Conservation (phyloP, 2,113 vertebrate species). For the Alces alces region DNA sequence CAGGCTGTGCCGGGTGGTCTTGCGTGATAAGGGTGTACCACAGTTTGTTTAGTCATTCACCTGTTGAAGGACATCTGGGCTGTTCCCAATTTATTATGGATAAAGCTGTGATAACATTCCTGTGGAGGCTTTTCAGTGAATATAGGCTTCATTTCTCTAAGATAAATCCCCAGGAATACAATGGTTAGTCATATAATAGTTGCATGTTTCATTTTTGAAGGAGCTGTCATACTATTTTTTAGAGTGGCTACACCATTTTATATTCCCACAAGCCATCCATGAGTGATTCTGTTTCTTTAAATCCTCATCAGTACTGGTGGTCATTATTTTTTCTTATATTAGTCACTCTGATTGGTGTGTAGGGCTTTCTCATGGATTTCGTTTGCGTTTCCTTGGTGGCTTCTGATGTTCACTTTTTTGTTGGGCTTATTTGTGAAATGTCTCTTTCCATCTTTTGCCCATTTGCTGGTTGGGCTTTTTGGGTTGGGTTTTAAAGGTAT, state of each 20-base stretch:
- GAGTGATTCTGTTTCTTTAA: not conserved
- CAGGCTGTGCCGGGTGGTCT: not conserved
- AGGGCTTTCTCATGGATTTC: not conserved
- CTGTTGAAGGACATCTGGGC: not conserved
- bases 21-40: not conserved
- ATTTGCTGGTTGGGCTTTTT: not conserved
- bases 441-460: not conserved
- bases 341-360: not conserved
- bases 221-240: not conserved
- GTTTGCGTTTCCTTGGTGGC: not conserved
- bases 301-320: not conserved
- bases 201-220: not conserved
- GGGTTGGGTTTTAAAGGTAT: not conserved
- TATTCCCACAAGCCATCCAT: not conserved
- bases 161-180: not conserved
- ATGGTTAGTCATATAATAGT: not conserved
- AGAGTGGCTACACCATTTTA: not conserved
- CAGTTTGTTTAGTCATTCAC: not conserved
- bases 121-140: not conserved
- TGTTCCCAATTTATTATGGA: not conserved
- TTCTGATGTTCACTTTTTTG: not conserved
- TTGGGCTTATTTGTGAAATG: not conserved
- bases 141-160: not conserved
- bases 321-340: not conserved
- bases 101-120: not conserved